Evolutionary conservation across 2,797 vertebrate genomes (phyloP).

Genomic region (Fundulus diaphanus): DNA sequence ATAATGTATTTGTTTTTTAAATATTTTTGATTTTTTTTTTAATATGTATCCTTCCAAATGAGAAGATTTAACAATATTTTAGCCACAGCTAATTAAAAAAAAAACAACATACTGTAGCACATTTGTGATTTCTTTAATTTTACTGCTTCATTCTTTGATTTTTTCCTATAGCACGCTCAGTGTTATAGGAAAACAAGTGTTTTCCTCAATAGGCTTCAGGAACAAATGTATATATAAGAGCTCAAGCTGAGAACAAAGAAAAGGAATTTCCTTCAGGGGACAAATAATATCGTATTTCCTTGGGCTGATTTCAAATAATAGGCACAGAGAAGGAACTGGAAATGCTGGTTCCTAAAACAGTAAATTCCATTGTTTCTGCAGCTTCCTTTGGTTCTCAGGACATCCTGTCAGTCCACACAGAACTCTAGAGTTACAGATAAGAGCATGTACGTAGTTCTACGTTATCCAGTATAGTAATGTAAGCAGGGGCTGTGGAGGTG

Average conservation of each 20-base stretch:
- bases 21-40: background rate
- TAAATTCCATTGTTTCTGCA: conserved; percentile 75
- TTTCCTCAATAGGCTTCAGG: background rate
- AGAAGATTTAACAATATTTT: no score
- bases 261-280: conserved; percentile 61
- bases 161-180: background rate
- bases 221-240: conserved; percentile 14
- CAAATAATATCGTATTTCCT: conserved; percentile 76
- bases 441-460: conserved; percentile 67
- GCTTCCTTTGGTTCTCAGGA: conserved; percentile 77
- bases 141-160: background rate
- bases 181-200: background rate
- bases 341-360: conserved; percentile 75
- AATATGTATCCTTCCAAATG: background rate
- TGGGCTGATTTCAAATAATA: conserved; percentile 65
- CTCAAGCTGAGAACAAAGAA: conserved; percentile 51
- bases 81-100: background rate
- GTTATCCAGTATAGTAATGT: conserved; percentile 54
- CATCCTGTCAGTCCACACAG: conserved; percentile 71
- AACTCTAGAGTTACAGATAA: conserved; percentile 73
- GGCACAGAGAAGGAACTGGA: conserved; percentile 72
- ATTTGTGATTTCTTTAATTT: background rate
- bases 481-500: conserved; percentile 45
- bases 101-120: background rate
- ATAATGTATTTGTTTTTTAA: background rate